phyloP scores from a whole-genome alignment of 1,140 invertebrate species.

The Drosophila pallidifrons region DNA sequence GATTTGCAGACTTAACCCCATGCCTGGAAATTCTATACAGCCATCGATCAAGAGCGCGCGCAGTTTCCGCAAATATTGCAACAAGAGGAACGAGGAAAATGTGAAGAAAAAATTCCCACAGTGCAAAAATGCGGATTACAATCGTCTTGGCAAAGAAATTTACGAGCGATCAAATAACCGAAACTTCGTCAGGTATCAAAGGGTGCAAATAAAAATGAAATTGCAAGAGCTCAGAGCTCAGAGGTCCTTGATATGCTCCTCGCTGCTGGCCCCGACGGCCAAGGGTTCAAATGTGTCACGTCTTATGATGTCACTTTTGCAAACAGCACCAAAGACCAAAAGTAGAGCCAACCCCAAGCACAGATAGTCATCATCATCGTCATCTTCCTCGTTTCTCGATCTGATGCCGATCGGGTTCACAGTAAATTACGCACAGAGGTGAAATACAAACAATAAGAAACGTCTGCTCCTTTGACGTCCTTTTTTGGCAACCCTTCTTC shows the following conservation, averaged over 20 bases:
- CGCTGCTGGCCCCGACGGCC: slow-evolving; percentile 16
- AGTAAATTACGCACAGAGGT: slow-evolving; percentile 82
- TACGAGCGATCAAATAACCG: slow-evolving; percentile 79
- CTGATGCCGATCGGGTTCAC: slow-evolving; percentile 65
- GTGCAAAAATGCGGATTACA: slow-evolving; percentile 73
- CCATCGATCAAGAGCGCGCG: slow-evolving; percentile 72
- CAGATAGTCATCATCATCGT: slow-evolving; percentile 60
- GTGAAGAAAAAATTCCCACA: slow-evolving; percentile 70
- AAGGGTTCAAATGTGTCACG: slow-evolving; percentile 74
- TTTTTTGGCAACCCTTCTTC: slow-evolving; percentile 67
- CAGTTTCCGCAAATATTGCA: slow-evolving; percentile 68
- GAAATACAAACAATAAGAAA: slow-evolving; percentile 77
- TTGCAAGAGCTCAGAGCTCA: slow-evolving; percentile 51
- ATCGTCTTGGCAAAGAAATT: slow-evolving; percentile 58
- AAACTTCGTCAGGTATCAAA: slow-evolving; percentile 69
- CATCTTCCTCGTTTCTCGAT: slow-evolving; percentile 41
- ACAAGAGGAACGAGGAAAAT: slow-evolving; percentile 17
- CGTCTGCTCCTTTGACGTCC: slow-evolving; percentile 52
- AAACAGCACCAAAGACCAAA: slow-evolving; percentile 9
- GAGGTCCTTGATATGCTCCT: slow-evolving; percentile 52
- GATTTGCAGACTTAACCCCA: slow-evolving; percentile 53
- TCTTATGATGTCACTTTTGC: slow-evolving; percentile 81
- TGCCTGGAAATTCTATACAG: slow-evolving; percentile 71
- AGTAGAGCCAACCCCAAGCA: slow-evolving; percentile 44
- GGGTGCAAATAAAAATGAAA: slow-evolving; percentile 69